A percentile compares a stretch with the other conserved stretches of the same genome.
phyloP scores from a whole-genome alignment of 1,140 invertebrate genomes.

The Watersipora subatra region DNA sequence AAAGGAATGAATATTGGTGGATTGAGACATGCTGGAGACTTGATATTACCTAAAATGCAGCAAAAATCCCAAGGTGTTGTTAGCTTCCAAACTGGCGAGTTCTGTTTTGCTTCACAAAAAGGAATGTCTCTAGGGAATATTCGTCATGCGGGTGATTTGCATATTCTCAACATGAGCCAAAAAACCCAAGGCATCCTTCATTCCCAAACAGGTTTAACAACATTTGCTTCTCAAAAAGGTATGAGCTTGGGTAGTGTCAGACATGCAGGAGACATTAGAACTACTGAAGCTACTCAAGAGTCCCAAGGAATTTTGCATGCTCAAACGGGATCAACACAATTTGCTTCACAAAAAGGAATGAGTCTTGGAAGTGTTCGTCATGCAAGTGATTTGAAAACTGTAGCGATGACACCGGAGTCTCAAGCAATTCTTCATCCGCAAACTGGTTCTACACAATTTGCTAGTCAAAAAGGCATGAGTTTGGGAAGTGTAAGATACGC shows the following conservation, averaged over 20 bases:
- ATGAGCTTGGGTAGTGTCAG: constrained; percentile 57
- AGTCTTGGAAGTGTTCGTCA: not conserved
- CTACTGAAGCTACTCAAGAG: not conserved
- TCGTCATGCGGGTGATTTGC: constrained; percentile 8
- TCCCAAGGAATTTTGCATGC: not conserved
- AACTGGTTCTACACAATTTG: constrained; percentile 65
- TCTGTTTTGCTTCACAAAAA: not conserved
- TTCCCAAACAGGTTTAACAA: constrained; percentile 59
- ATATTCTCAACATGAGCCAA: not conserved
- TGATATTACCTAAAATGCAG: not conserved
- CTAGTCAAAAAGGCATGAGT: constrained; percentile 28
- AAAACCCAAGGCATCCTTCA: constrained; percentile 63
- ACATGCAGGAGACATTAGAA: constrained; percentile 5
- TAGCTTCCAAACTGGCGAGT: not conserved
- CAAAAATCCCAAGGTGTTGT: not conserved
- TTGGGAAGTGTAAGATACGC: constrained; percentile 6
- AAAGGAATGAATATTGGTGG: constrained; percentile 85
- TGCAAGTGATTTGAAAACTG: not conserved
- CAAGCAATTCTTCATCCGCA: not conserved
- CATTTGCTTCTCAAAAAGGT: constrained; percentile 49
- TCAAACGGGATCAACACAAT: not conserved
- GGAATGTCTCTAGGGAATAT: not conserved
- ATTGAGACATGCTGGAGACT: not conserved
- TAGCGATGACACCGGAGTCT: not conserved
- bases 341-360: not conserved